phyloP scores from a whole-genome alignment of 2,797 vertebrate genomes.

The Lagocephalus sceleratus region DNA sequence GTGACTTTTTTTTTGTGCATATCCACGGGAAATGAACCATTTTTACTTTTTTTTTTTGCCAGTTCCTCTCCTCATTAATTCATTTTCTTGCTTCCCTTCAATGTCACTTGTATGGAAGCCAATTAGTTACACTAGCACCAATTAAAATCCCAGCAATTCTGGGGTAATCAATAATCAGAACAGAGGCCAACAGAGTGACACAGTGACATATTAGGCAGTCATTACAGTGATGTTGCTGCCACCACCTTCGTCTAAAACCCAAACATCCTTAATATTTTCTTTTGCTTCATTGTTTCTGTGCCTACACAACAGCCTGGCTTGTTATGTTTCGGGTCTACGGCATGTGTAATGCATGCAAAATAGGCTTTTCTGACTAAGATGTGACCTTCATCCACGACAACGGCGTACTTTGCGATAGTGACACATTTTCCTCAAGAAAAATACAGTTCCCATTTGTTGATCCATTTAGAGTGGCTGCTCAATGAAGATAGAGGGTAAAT shows the following conservation, averaged over 20 bases:
- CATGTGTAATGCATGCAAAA: conserved; percentile 17
- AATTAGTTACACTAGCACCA: conserved; percentile 71
- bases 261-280: neutral
- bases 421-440: conserved; percentile 40
- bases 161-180: conserved; percentile 69
- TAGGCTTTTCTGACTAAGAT: neutral
- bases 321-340: conserved; percentile 1
- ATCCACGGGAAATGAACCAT: conserved; percentile 7
- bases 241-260: conserved; percentile 9
- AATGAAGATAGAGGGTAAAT: conserved; percentile 36
- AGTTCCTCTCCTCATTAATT: conserved; percentile 53
- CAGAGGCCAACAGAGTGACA: conserved; percentile 38
- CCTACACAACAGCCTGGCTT: neutral
- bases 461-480: conserved; percentile 24
- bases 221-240: conserved; percentile 25
- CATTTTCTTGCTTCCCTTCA: conserved; percentile 57
- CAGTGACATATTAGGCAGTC: conserved; percentile 36
- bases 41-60: conserved; percentile 41
- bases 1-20: conserved; percentile 39
- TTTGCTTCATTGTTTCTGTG: conserved; percentile 13
- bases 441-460: conserved; percentile 23
- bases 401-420: conserved; percentile 22
- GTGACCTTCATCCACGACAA: conserved; percentile 30
- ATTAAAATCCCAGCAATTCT: conserved; percentile 66
- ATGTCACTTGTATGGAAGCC: conserved; percentile 61